Base-by-base conservation (phyloP, 2,888 invertebrate species). In the Volucella inflata region DNA sequence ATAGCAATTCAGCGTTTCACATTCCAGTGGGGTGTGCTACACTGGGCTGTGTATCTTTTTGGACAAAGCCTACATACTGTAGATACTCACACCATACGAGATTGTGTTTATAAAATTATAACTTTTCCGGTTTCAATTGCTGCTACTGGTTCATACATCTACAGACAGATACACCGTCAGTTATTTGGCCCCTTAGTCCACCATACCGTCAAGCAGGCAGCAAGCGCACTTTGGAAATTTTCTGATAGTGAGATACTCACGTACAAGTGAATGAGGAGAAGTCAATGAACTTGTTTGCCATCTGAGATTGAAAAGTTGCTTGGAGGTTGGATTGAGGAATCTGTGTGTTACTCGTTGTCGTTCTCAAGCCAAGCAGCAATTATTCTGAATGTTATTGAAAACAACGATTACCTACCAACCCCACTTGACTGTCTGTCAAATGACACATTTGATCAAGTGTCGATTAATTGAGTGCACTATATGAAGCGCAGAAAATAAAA, bases 241-340 rank as follows among this genome's bases (percentile, higher is more conserved):
- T 48, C 8, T 21, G 36, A 40, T 53, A 59, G 6, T 44, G 59
- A 40, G 38, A 68, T 59, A 44, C 36, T 36, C 17, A 11, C 36
- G 4, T 68, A 67, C 70, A 70, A 70, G 77, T 70, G 70, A 64
- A 64, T 57, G 64, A 62, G 78, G 44, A 60, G 68, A 62, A 71
- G 78, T 78, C 78, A 78, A 62, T 57, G 78, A 78, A 78, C 78
- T 78, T 77, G 62, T 70, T 68, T 70, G 68, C 77, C 70, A 77
- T 77, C 60, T 77, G 77, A 77, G 70, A 78, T 78, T 70, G 78
- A 78, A 78, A 78, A 78, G 78, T 78, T 64, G 78, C 62, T 71
- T 71, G 62, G 64, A 71, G 67, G 62, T 71, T 77, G 77, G 36
- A 30, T 40, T 48, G 60, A 14, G 30, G 30, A 30, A 6, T 30